Base-by-base conservation (phyloP, 2,888 invertebrate species). In the Drosophila dives region DNA sequence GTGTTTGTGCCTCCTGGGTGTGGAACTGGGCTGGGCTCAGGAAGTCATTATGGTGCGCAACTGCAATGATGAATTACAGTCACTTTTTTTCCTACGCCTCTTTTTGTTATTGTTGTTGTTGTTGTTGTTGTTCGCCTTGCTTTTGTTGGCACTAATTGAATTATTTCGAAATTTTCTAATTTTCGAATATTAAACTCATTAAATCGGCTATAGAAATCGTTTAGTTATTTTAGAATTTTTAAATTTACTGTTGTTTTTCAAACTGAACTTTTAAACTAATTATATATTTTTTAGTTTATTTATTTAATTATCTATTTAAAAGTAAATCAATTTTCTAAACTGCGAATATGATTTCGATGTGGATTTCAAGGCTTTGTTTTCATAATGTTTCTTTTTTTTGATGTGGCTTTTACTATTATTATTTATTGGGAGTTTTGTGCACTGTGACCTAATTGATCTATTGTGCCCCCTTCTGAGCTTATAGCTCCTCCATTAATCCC, bases 41-140 rank as follows among this genome's bases (percentile, higher is more conserved):
- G 87, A 90, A 72, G 80, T 90, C 82, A 89, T 90, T 90, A 86
- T 76, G 89, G 77, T 75, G 90, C 89, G 77, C 85, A 86, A 90
- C 89, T 86, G 90, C 86, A 86, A 80, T 86, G 87, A 77, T 80
- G 86, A 90, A 83, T 88, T 83, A 77, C 70, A 81, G 79, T 81
- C 79, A 75, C 86, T 76, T 68, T 83, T 83, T 68, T 76, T 71
- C 55, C 71, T 7, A 33, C 20, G 26, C n/a, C 20, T 29, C 29
- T 29, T 29, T 29, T 29, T 26, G 53, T 54, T 45, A 64, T 51
- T 42, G 48, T 49, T 42, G 56, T 51, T 58, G 59, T 60, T 72
- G 51, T 29, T 11, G 15, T 20, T 65, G 53, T 54, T 45, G 61
- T 54, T 45, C 7, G 34, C n/a, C 64, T 51, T 45, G 48, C 51